phyloP scores from a whole-genome alignment of 2,113 vertebrate genomes.

The Entomyzon cyanotis region DNA sequence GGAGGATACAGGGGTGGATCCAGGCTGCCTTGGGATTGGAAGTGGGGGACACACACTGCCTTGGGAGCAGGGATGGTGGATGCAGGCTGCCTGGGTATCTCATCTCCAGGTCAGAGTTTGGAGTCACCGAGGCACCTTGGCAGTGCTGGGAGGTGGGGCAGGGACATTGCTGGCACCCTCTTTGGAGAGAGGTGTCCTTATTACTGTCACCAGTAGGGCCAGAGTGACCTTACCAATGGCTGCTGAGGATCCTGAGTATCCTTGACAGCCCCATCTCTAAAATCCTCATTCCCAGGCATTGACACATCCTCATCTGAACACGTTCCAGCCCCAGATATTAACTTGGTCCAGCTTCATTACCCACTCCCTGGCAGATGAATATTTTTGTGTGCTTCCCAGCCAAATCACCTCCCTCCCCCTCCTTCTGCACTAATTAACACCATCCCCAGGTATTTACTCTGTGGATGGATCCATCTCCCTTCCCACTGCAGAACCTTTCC shows the following conservation, averaged over 20 bases:
- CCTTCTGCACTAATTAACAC: background rate
- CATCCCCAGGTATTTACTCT: background rate
- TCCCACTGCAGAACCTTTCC: background rate
- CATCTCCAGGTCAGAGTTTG: background rate
- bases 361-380: background rate
- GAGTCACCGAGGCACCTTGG: background rate
- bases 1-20: background rate
- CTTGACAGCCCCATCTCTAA: background rate
- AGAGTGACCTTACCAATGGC: background rate
- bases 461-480: background rate
- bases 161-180: fast-evolving
- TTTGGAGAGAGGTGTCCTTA: background rate
- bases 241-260: background rate
- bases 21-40: background rate
- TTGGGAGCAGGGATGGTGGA: background rate
- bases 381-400: background rate
- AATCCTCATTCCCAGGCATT: background rate
- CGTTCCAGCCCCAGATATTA: background rate
- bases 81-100: background rate
- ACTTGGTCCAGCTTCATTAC: background rate
- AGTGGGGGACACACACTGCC: fast-evolving
- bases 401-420: background rate
- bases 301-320: background rate
- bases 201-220: background rate
- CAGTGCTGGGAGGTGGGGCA: fast-evolving